A percentile compares a stretch with the other conserved stretches of the same genome.
Evolutionary conservation across 2,888 invertebrate species (phyloP).

Genomic region (Caenorhabditis afra): DNA sequence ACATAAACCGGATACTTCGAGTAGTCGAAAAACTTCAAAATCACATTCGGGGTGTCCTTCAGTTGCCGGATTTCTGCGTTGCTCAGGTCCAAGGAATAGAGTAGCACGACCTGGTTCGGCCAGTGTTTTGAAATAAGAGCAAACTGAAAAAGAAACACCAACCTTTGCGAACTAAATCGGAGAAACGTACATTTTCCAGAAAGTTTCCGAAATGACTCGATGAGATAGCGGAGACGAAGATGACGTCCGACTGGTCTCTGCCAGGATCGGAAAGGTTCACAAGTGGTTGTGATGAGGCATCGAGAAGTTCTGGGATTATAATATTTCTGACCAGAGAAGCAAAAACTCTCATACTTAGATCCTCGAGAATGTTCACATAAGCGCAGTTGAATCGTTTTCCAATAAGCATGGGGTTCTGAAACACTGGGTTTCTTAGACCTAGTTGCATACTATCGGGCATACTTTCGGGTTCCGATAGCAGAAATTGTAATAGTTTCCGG

Average conservation of each 20-base stretch:
- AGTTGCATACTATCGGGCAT: too few relatives aligned
- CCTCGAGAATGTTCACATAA: slow-evolving; percentile 18
- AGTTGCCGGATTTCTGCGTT: slow-evolving; percentile 3
- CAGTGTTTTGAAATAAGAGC: slow-evolving; percentile 15
- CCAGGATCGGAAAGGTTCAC: background rate
- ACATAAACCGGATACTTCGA: slow-evolving; percentile 38
- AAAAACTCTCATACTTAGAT: slow-evolving; percentile 6
- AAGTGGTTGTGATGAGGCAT: background rate
- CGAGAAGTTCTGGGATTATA: background rate
- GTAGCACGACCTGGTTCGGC: slow-evolving; percentile 20
- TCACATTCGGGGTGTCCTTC: slow-evolving; percentile 1
- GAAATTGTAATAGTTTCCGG: too few relatives aligned
- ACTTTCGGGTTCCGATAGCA: too few relatives aligned
- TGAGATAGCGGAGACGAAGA: slow-evolving; percentile 27
- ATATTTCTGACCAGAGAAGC: slow-evolving; percentile 5
- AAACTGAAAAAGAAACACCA: slow-evolving; percentile 17
- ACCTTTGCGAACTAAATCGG: background rate
- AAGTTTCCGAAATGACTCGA: slow-evolving; percentile 31
- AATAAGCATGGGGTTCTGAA: slow-evolving; percentile 11
- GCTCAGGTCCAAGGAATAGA: slow-evolving; percentile 23
- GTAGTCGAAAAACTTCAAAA: slow-evolving; percentile 15
- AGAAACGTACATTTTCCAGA: slow-evolving; percentile 3
- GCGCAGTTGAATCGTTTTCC: slow-evolving; percentile 28
- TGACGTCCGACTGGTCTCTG: slow-evolving; percentile 18
- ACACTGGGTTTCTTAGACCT: background rate